Evolutionary conservation across 2,113 vertebrate species (phyloP).

Genomic region (Sander vitreus): DNA sequence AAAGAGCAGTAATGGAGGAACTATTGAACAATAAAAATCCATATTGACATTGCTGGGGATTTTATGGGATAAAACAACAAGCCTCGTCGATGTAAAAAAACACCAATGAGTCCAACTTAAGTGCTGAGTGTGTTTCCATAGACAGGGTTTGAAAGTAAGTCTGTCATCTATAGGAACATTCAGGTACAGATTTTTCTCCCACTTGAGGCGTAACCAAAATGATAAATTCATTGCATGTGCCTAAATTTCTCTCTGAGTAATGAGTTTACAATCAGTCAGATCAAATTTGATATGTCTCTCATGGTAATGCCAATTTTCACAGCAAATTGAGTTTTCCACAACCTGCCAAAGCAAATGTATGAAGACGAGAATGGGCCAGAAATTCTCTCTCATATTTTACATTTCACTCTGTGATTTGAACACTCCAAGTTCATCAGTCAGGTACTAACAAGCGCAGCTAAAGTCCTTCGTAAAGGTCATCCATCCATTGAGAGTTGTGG

Average conservation of each 20-base stretch:
- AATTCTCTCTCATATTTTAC: conserved; percentile 18
- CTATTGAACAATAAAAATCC: conserved; percentile 38
- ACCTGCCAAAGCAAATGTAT: neutral
- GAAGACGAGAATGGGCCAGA: conserved; percentile 1
- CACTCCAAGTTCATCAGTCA: conserved; percentile 40
- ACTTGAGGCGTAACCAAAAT: conserved; percentile 14
- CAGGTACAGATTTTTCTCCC: neutral
- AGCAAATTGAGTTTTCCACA: conserved; percentile 49
- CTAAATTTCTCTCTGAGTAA: conserved; percentile 26
- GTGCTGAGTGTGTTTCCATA: neutral
- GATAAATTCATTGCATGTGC: conserved; percentile 41
- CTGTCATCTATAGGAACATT: neutral
- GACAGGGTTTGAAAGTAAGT: neutral
- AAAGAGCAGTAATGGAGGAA: conserved; percentile 19
- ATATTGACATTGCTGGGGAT: conserved; percentile 16
- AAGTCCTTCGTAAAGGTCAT: conserved; percentile 69
- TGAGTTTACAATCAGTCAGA: conserved; percentile 35
- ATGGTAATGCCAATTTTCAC: conserved; percentile 14
- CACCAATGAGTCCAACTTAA: conserved; percentile 16
- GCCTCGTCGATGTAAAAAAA: neutral
- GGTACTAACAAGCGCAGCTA: conserved; percentile 53
- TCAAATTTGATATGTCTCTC: conserved; percentile 31
- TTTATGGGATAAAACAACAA: conserved; percentile 30
- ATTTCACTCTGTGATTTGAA: conserved; percentile 13
- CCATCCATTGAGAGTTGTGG: conserved; percentile 49